Percentiles rank a stretch among this genome's conserved stretches.
phyloP scores from a whole-genome alignment of 2,888 invertebrate genomes.

The Drosophila robusta region DNA sequence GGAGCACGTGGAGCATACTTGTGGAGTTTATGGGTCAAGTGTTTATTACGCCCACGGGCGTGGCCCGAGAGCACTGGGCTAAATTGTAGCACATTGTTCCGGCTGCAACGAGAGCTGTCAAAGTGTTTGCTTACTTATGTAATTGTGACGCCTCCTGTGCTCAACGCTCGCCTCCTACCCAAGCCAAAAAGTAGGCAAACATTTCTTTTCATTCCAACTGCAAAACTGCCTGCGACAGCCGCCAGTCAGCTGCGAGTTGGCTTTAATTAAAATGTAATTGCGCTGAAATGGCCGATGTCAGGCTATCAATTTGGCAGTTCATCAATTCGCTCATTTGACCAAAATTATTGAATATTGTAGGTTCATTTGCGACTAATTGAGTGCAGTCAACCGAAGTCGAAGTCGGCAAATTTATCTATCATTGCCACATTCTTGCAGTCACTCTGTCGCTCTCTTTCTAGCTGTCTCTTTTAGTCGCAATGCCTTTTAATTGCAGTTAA shows the following conservation, averaged over 20 bases:
- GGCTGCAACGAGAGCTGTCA: constrained; percentile 31
- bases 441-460: not conserved
- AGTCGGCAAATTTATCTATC: constrained; percentile 20
- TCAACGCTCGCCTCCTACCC: constrained; percentile 19
- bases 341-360: constrained; percentile 58
- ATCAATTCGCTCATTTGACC: constrained; percentile 29
- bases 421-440: not conserved
- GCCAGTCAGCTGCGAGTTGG: constrained; percentile 9
- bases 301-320: constrained; percentile 33
- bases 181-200: constrained; percentile 18
- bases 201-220: constrained; percentile 16
- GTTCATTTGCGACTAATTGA: constrained; percentile 65
- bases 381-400: constrained; percentile 47
- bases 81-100: constrained; percentile 78
- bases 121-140: constrained; percentile 79
- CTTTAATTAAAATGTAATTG: constrained; percentile 64
- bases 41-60: constrained; percentile 77
- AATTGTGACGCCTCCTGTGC: constrained; percentile 70
- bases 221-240: not conserved
- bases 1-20: constrained; percentile 68
- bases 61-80: constrained; percentile 55
- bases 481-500: constrained; percentile 41
- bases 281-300: constrained; percentile 31
- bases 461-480: constrained; percentile 5
- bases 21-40: constrained; percentile 78